These are phyloP conservation scores for Charaxes varanes DNA, from an alignment of 1,140 invertebrate genomes.

Conservation along the genomic window DNA sequence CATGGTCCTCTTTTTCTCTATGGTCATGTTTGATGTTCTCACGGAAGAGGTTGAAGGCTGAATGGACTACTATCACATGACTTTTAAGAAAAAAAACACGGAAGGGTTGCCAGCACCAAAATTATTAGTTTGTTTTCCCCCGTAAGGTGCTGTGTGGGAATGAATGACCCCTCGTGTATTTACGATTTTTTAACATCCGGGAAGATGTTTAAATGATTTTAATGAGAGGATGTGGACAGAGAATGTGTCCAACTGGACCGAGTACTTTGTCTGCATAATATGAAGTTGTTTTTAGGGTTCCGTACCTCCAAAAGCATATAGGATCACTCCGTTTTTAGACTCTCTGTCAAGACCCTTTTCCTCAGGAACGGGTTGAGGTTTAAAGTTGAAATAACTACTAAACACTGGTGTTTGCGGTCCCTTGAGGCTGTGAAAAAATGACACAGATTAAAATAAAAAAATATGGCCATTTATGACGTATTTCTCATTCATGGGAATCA, in stretches of 20 bases:
- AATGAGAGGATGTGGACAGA: slow-evolving; percentile 24
- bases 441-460: no score
- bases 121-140: slow-evolving; percentile 56
- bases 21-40: slow-evolving; percentile 59
- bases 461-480: no score
- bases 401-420: no score
- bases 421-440: no score
- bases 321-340: no score
- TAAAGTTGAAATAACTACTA: no score
- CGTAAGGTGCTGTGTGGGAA: slow-evolving; percentile 55
- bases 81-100: slow-evolving; percentile 49
- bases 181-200: slow-evolving; percentile 53
- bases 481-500: no score
- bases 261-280: neutral
- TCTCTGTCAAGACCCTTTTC: no score
- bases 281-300: no score
- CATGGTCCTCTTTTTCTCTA: slow-evolving; percentile 40
- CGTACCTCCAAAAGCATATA: no score
- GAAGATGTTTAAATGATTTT: slow-evolving; percentile 26
- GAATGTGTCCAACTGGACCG: slow-evolving; percentile 19
- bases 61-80: slow-evolving; percentile 38
- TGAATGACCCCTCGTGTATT: slow-evolving; percentile 41
- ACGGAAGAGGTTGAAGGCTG: slow-evolving; percentile 48
- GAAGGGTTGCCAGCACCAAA: slow-evolving; percentile 61
- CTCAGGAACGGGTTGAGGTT: no score